phyloP scores from a whole-genome alignment of 2,797 vertebrate genomes.

The Ceryle rudis region DNA sequence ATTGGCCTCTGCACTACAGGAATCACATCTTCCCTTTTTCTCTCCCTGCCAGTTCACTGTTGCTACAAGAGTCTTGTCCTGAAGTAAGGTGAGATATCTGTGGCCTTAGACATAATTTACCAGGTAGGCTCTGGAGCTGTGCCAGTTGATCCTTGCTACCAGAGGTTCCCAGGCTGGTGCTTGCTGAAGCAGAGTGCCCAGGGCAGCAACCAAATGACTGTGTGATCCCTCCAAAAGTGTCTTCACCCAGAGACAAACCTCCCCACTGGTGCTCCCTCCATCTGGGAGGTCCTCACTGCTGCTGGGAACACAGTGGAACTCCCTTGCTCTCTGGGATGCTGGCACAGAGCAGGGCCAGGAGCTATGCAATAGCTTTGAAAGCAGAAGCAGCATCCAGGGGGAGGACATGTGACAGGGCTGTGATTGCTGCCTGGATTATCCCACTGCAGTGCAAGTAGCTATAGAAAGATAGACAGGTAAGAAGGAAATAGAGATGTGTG shows the following conservation, averaged over 20 bases:
- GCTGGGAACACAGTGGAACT: background rate
- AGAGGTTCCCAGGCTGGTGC: background rate
- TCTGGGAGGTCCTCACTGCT: background rate
- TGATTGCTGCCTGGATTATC: background rate
- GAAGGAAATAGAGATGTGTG: background rate
- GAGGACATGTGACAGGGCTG: background rate
- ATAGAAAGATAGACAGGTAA: background rate
- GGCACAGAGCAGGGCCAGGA: background rate
- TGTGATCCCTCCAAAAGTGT: background rate
- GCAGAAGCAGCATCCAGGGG: background rate
- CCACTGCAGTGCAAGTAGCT: background rate
- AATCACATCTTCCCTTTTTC: background rate
- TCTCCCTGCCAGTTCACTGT: background rate
- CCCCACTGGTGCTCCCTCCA: too few relatives aligned
- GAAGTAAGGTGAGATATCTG: background rate
- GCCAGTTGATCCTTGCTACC: fast-evolving
- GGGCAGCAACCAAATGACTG: background rate
- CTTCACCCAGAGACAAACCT: background rate
- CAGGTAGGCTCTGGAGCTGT: too few relatives aligned
- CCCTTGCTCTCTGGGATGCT: background rate
- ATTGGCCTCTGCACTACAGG: background rate
- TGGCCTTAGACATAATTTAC: background rate
- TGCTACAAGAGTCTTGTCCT: background rate
- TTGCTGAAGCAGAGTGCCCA: background rate
- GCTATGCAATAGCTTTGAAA: background rate